These are phyloP conservation scores for Ganaspis sp. DNA, from an alignment of 1,140 invertebrate genomes.

Conservation along the genomic window DNA sequence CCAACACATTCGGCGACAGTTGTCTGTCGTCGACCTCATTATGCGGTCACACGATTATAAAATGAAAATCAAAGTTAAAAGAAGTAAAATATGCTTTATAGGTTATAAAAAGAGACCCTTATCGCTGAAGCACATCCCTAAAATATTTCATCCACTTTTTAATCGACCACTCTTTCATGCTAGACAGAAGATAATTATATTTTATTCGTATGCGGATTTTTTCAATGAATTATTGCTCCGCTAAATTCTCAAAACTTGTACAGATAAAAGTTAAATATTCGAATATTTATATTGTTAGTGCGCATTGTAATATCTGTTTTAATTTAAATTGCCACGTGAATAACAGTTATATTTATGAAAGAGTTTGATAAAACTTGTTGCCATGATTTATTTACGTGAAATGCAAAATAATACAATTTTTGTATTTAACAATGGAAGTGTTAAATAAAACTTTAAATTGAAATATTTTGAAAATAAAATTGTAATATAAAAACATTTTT, in stretches of 20 bases:
- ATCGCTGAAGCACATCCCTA: not conserved
- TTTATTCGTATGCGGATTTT: not conserved
- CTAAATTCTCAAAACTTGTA: not conserved
- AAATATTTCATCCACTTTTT: not conserved
- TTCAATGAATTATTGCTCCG: not conserved
- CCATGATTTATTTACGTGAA: too few relatives aligned
- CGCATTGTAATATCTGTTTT: too few relatives aligned
- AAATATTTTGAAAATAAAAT: too few relatives aligned
- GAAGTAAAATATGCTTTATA: not conserved
- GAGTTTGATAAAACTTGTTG: too few relatives aligned
- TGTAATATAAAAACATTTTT: too few relatives aligned
- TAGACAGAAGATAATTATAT: not conserved
- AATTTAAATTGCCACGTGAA: too few relatives aligned
- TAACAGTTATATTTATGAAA: too few relatives aligned
- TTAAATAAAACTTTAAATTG: too few relatives aligned
- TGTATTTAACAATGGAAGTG: too few relatives aligned
- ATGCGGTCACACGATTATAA: not conserved
- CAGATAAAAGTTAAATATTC: not conserved
- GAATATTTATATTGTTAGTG: too few relatives aligned
- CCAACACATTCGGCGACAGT: not conserved
- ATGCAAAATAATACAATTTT: too few relatives aligned
- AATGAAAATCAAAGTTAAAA: not conserved
- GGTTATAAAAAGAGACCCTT: not conserved
- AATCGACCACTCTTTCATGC: not conserved
- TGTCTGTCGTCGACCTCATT: not conserved